These are phyloP conservation scores for Stichopus chloronotus DNA, from an alignment of 35 echinoderm and acorn worm species.

Conservation along the genomic window DNA sequence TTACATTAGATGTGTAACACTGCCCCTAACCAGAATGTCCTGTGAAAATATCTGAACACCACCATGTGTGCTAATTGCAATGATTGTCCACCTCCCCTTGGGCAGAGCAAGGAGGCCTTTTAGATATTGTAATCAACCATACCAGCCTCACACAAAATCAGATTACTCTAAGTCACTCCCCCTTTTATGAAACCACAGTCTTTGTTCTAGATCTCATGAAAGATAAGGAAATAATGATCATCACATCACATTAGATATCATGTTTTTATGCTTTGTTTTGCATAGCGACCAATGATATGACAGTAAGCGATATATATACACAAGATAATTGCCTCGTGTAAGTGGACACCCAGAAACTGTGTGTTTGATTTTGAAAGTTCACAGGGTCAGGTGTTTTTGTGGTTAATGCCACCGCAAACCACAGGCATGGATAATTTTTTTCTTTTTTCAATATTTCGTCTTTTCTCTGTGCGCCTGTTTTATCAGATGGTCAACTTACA, in stretches of 20 bases:
- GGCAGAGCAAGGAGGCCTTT: too few species aligned
- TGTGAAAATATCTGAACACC: too few species aligned
- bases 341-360: background rate
- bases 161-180: too few species aligned
- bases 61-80: too few species aligned
- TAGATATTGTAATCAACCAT: too few species aligned
- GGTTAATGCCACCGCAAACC: constrained; percentile 11
- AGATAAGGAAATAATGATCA: background rate
- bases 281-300: background rate
- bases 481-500: background rate
- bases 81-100: too few species aligned
- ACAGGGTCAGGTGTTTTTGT: constrained; percentile 15
- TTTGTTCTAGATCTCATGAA: background rate
- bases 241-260: background rate
- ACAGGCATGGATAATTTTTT: background rate
- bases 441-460: background rate
- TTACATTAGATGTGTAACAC: too few species aligned
- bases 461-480: background rate
- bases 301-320: constrained; percentile 8
- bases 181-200: background rate
- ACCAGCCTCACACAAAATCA: too few species aligned
- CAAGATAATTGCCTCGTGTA: constrained; percentile 1
- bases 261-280: background rate
- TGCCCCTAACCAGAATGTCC: too few species aligned
- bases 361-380: constrained; percentile 18